Evolutionary conservation across 1,140 invertebrate species (phyloP), one percentile per base, ranked within the genome.

Genomic region (Pentalonia nigronervosa): DNA sequence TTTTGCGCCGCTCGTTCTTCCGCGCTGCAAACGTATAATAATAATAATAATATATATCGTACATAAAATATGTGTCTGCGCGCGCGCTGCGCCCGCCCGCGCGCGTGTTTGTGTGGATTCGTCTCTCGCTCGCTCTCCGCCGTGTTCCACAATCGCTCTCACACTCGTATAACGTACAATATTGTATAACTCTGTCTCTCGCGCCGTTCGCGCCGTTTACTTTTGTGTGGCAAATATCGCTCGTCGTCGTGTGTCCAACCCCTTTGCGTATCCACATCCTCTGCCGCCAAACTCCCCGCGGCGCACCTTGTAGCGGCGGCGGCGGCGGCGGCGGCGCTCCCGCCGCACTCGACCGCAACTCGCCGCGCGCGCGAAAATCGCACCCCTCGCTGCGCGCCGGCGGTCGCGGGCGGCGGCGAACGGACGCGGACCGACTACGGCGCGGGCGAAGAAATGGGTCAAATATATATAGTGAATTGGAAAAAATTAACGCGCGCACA

Each of bases 401-500:
- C 6, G 30, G 9, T 6, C 0, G 47, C 41, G 23, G 41, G 21
- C n/a, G n/a, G 20, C 34, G 48, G 47, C 34, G 48, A 30, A 48
- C 76, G 90, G 30, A 30, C 91, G 84, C 34, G 90, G 45, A 81
- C 36, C 76, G 34, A 36, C 60, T 48, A 48, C 14, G 14, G 14
- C 60, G 25, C 83, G 83, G 83, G 11, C 83, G 53, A 92, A 84
- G 34, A 92, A 93, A 93, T 93, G 91, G 91, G 91, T 93, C 91
- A 93, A 93, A 93, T 41, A 14, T 47, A 20, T n/a, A 88, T 34
- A 30, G 50, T 41, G 53, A 92, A 83, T 92, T 50, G 91, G 76
- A 92, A 92, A 92, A 84, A 92, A 92, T 92, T 92, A 92, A 92
- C 67, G 91, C 91, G 76, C 47, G 76, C 67, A 7, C 25, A 56